phyloP scores from a whole-genome alignment of 2,888 invertebrate species.

The Ochropacha duplaris region DNA sequence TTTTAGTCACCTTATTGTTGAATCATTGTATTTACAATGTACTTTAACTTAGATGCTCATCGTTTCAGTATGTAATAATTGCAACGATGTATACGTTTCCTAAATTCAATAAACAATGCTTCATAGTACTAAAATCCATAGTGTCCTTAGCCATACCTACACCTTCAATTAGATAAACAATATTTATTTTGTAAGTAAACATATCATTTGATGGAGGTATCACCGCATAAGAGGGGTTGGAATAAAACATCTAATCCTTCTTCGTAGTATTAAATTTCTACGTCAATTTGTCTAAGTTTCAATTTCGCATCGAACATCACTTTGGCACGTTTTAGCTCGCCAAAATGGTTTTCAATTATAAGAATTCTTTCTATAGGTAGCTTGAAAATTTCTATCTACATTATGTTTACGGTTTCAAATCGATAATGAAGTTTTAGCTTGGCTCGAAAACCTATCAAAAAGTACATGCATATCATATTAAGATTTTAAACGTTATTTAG shows the following conservation, averaged over 20 bases:
- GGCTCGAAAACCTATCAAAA: too few relatives aligned
- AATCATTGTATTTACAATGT: too few relatives aligned
- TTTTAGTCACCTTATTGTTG: too few relatives aligned
- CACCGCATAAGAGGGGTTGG: neutral
- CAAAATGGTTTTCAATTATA: neutral
- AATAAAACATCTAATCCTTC: neutral
- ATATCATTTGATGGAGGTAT: neutral
- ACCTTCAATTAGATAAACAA: neutral
- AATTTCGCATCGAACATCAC: neutral
- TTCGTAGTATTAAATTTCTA: neutral
- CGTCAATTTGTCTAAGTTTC: neutral
- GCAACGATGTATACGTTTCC: too few relatives aligned
- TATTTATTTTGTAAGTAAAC: neutral
- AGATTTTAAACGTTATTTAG: too few relatives aligned
- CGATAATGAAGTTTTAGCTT: neutral
- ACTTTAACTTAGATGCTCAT: too few relatives aligned
- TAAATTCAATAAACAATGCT: too few relatives aligned
- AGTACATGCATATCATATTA: too few relatives aligned
- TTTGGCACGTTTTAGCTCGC: neutral
- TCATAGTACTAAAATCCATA: too few relatives aligned
- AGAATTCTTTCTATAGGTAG: neutral
- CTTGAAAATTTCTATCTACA: neutral
- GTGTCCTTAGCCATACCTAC: neutral
- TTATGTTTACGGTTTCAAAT: too few relatives aligned
- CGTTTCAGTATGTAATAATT: too few relatives aligned